Base-by-base conservation (phyloP, 2,797 vertebrate genomes). In the Columba guinea region DNA sequence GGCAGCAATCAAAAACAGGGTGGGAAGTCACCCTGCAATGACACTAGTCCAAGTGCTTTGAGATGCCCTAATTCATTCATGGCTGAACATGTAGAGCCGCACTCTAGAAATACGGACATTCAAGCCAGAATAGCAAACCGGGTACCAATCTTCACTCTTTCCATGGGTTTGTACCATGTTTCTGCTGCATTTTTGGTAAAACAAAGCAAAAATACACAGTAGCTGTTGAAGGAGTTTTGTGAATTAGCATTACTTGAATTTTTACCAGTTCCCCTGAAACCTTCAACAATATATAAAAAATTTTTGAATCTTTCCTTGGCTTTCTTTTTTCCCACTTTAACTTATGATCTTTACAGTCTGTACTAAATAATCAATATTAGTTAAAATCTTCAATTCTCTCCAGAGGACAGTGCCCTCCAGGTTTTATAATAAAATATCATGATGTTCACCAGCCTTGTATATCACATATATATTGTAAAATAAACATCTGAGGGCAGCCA, bases 301-400 rank as follows among this genome's bases (percentile, higher is more conserved):
- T 83, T 83, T 22, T 82, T 51, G 93, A 89, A 60, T 89, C 41
- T 94, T 89, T 74, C 86, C 71, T 95, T 59, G 22, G 48, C 23
- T 80, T 53, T 30, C 81, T 87, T 82, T 78, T 26, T 26, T 5
- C 5, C 49, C 59, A 78, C 75, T 95, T 88, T 68, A 96, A 94
- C 89, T 93, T 93, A 94, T 2, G 28, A 67, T 88, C 94, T 96
- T 97, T 96, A 67, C 87, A 96, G 86, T 81, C 96, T 90, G 65
- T 88, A 89, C 96, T 97, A 97, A 97, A 97, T 97, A 97, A 98
- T 98, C 97, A 97, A 97, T 97, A 97, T 97, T 97, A 97, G 97
- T 97, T 97, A 97, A 95, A 97, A 97, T 94, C 51, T 96, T 96
- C 94, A 91, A 62, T 90, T 97, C 85, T 97, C 88, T 97, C 97